Base-by-base conservation (phyloP, 1,140 invertebrate species). In the Apis florea region DNA sequence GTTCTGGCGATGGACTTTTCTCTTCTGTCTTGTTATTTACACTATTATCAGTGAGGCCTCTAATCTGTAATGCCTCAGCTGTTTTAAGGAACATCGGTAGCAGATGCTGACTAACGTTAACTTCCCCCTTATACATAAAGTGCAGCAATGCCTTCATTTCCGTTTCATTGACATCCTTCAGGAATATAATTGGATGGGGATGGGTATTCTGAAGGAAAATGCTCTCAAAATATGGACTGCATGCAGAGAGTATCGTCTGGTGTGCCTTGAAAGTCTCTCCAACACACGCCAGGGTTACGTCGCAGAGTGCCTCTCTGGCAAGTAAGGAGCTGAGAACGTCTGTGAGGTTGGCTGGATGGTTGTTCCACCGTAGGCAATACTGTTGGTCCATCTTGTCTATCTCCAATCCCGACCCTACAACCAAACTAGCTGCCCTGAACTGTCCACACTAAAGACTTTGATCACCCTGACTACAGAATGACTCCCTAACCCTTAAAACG, bases 351-450 rank as follows among this genome's bases (percentile, higher is more conserved):
- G 95, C 96, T 91, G 96, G 97, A 95, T 98, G 97, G 95, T 98
- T 98, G 95, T 98, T 98, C 97, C 97, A 98, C 93, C 97, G 96
- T 92, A 98, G 96, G 94, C 97, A 98, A 95, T 98, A 98, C 95
- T 98, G 97, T 95, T 98, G 97, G 95, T 98, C 97, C 96, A 97
- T 97, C 94, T 94, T 96, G 94, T 92, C 91, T 91, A 92, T 91
- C 91, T 90, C 90, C 92, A 93, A 91, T 92, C 91, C 90, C 90
- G 88, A 90, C 92, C 92, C 92, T 93, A 91, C 85, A 93, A 93
- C 85, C 90, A 92, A 92, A 93, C 91, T 89, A 91, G 83, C 86
- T 90, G 85, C 83, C 87, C 87, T 89, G 72, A 91, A 81, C 83
- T 88, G 86, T 85, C 76, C 80, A 87, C 79, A 83, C 78, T 74